phyloP scores from a whole-genome alignment of 2,113 vertebrate genomes.

The Paramisgurnus dabryanus region DNA sequence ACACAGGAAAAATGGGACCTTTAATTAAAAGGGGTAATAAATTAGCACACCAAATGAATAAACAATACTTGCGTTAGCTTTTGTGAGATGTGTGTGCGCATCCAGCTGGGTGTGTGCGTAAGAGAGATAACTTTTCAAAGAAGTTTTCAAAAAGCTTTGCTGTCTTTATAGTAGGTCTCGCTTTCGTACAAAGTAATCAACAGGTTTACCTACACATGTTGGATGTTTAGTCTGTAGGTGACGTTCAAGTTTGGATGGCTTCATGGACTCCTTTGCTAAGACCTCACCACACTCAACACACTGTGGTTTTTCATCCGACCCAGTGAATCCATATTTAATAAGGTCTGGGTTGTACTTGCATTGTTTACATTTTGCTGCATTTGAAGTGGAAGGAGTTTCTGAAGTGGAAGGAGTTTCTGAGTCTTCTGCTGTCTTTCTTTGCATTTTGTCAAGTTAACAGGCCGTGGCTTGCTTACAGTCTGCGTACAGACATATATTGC shows the following conservation, averaged over 20 bases:
- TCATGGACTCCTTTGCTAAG: no score
- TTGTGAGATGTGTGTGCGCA: no score
- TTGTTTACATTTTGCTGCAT: slow-evolving; percentile 7
- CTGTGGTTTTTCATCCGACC: background rate
- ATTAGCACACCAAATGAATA: no score
- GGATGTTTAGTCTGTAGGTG: slow-evolving; percentile 20
- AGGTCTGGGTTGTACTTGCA: background rate
- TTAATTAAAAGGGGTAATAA: no score
- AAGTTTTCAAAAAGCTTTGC: background rate
- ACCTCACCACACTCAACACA: background rate
- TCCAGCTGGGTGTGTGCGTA: no score
- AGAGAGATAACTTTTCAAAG: no score
- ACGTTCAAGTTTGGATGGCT: slow-evolving; percentile 14
- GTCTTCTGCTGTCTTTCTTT: background rate
- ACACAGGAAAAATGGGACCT: no score
- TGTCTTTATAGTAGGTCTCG: slow-evolving; percentile 19
- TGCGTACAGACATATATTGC: background rate
- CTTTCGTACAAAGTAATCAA: slow-evolving; percentile 19
- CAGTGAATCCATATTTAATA: background rate
- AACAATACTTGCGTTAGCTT: no score
- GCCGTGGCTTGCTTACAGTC: background rate
- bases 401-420: background rate
- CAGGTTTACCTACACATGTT: slow-evolving; percentile 2
- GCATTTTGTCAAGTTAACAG: slow-evolving; percentile 3
- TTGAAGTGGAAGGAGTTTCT: slow-evolving; percentile 11